Conservation (phyloP, 2,113 vertebrate species). For the Ptychochromis oligacanthus region DNA sequence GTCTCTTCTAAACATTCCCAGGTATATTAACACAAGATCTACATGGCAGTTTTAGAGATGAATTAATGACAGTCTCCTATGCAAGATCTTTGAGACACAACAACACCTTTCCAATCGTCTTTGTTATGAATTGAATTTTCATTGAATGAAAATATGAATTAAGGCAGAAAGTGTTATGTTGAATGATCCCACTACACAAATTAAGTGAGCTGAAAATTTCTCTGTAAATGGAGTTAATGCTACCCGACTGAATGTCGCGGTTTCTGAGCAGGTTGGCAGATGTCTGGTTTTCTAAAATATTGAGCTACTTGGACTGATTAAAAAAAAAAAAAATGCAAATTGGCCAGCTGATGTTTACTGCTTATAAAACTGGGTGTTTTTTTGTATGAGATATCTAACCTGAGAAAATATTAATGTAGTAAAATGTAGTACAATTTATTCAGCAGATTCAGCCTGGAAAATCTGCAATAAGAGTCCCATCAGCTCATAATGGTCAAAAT, state of each 20-base stretch:
- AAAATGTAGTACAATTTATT: background rate
- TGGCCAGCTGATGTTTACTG: background rate
- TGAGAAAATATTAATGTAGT: slow-evolving; percentile 15
- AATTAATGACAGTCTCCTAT: background rate
- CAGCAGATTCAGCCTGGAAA: background rate
- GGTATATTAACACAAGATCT: background rate
- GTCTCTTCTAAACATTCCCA: background rate
- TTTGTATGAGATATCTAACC: background rate
- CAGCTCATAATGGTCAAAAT: background rate
- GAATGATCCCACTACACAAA: slow-evolving; percentile 34
- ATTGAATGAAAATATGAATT: slow-evolving; percentile 6
- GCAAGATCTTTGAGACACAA: background rate
- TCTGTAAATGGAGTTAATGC: background rate
- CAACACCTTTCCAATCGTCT: background rate
- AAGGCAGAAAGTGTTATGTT: slow-evolving; percentile 34
- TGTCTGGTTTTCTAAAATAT: background rate
- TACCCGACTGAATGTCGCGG: too few species aligned
- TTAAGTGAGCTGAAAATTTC: background rate
- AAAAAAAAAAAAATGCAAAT: background rate
- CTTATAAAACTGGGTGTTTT: background rate
- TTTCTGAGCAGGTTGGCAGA: background rate
- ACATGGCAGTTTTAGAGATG: background rate
- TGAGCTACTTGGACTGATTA: background rate
- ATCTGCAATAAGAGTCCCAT: background rate
- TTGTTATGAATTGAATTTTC: too few species aligned